Conservation (phyloP, 2,888 invertebrate genomes). For the Orchesellides sinensis region DNA sequence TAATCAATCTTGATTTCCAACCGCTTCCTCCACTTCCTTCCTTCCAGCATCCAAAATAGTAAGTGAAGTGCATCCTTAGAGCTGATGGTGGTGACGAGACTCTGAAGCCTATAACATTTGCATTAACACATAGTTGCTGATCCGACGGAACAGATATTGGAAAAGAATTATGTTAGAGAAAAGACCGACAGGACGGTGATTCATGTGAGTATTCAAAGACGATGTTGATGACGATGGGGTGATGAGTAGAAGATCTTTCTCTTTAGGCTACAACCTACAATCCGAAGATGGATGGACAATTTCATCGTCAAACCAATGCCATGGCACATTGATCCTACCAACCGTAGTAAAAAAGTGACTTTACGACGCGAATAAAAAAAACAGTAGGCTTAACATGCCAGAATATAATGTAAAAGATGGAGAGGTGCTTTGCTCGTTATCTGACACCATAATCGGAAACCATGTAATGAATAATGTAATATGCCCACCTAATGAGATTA, state of each 20-base stretch:
- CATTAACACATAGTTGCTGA: background rate
- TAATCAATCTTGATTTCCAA: slow-evolving; percentile 47
- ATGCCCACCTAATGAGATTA: slow-evolving; percentile 67
- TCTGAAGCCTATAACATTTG: no score
- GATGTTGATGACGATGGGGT: slow-evolving; percentile 23
- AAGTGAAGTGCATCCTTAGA: no score
- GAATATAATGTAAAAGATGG: no score
- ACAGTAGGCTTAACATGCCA: background rate
- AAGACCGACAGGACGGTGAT: slow-evolving; percentile 26
- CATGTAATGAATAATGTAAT: slow-evolving; percentile 63
- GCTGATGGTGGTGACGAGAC: no score
- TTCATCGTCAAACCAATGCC: slow-evolving; percentile 3
- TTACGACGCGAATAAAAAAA: background rate
- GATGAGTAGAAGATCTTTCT: slow-evolving; percentile 25
- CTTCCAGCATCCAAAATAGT: slow-evolving; percentile 1
- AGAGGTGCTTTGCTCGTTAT: slow-evolving; percentile 19
- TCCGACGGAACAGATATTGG: slow-evolving; percentile 19
- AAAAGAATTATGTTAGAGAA: slow-evolving; percentile 1
- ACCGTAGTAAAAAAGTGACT: background rate
- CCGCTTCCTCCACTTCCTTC: slow-evolving; percentile 27
- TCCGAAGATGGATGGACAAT: background rate
- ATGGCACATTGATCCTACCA: slow-evolving; percentile 2
- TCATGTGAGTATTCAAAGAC: slow-evolving; percentile 13
- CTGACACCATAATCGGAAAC: slow-evolving; percentile 40
- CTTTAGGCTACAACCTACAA: slow-evolving; percentile 1